phyloP scores from a whole-genome alignment of 1,140 invertebrate species.

The Dermatophagoides farinae region DNA sequence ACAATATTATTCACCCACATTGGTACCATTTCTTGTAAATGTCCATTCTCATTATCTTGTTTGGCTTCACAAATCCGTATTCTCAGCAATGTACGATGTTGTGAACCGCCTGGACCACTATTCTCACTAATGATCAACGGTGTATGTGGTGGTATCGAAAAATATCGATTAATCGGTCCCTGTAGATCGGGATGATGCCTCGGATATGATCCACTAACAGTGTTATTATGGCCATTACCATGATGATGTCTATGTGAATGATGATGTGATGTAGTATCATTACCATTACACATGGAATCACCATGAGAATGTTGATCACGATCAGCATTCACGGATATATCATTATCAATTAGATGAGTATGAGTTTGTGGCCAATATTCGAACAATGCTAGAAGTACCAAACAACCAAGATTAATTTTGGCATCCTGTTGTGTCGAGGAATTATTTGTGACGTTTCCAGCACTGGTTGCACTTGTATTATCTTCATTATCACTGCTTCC shows the following conservation, averaged over 20 bases:
- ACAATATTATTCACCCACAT: conserved; percentile 88
- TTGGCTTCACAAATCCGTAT: conserved; percentile 74
- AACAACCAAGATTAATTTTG: conserved; percentile 83
- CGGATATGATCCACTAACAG: conserved; percentile 11
- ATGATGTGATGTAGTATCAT: too few species aligned
- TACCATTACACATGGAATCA: conserved; percentile 17
- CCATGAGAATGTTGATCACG: not conserved
- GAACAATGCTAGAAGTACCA: conserved; percentile 77
- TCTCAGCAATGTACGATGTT: conserved; percentile 55
- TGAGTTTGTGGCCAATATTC: conserved; percentile 73
- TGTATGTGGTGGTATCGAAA: conserved; percentile 79
- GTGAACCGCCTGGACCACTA: not conserved
- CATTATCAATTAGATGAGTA: conserved; percentile 5
- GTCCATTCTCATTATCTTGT: conserved; percentile 78
- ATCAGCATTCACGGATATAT: not conserved
- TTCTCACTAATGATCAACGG: conserved; percentile 87
- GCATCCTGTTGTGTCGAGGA: not conserved
- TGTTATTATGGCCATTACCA: not conserved
- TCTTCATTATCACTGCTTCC: conserved; percentile 6
- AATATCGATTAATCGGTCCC: conserved; percentile 54
- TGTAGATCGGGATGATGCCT: conserved; percentile 1
- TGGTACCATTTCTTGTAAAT: conserved; percentile 84
- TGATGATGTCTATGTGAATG: conserved; percentile 20
- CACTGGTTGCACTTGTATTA: not conserved
- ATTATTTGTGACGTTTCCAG: not conserved